A percentile compares a stretch with the other conserved stretches of the same genome.
These are phyloP conservation scores for Lacerta bilineata DNA, from an alignment of 2,797 vertebrate genomes.

Conservation along the genomic window DNA sequence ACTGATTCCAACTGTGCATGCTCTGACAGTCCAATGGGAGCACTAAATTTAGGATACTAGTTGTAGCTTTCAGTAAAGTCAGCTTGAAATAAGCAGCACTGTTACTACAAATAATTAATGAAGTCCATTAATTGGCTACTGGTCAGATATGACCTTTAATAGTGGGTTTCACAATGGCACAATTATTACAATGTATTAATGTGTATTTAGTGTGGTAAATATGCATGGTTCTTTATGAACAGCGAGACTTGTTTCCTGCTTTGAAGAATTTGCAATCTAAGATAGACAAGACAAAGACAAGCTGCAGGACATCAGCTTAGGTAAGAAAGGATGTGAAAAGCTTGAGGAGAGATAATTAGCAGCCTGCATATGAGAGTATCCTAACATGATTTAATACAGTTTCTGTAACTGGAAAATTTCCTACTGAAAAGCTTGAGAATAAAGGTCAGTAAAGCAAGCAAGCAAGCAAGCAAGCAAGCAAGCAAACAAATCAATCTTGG, in stretches of 20 bases:
- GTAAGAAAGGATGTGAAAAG: conserved; percentile 8
- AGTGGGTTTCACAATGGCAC: not conserved
- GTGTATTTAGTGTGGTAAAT: conserved; percentile 13
- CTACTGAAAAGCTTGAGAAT: not conserved
- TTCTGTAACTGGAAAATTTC: not conserved
- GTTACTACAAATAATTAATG: conserved; percentile 9
- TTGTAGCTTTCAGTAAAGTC: not conserved
- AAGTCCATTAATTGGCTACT: not conserved
- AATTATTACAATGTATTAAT: conserved; percentile 11
- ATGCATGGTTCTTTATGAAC: conserved; percentile 17
- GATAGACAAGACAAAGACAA: conserved; percentile 27
- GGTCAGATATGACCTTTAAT: not conserved
- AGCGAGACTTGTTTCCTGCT: not conserved
- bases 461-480: too few species aligned
- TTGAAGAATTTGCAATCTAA: conserved; percentile 6
- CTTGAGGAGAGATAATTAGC: not conserved
- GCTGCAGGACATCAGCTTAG: conserved; percentile 13
- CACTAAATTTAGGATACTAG: not conserved
- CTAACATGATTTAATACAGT: not conserved
- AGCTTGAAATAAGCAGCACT: not conserved
- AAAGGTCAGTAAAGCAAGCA: not conserved
- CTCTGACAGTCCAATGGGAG: not conserved
- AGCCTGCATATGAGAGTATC: not conserved
- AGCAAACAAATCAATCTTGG: too few species aligned
- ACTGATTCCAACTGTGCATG: not conserved